These are phyloP conservation scores for Drosophila yooni DNA, from an alignment of 2,888 invertebrate genomes.

Conservation along the genomic window DNA sequence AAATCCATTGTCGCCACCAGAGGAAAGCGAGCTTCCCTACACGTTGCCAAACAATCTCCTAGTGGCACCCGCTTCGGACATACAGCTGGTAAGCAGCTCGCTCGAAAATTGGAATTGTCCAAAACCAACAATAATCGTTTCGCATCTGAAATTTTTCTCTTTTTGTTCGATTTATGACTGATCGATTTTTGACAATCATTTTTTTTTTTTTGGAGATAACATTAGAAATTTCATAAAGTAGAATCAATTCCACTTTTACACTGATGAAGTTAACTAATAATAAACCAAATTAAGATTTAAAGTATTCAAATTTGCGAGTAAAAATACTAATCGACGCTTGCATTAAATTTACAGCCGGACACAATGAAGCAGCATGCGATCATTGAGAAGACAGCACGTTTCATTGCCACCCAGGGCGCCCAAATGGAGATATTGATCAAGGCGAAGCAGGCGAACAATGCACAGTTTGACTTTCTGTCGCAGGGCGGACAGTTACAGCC, in stretches of 20 bases:
- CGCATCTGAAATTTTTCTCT: too few species aligned
- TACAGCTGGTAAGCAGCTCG: constrained; percentile 87
- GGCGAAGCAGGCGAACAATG: constrained; percentile 97
- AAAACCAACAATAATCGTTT: too few species aligned
- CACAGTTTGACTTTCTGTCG: constrained; percentile 96
- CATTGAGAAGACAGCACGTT: constrained; percentile 96
- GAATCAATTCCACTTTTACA: too few species aligned
- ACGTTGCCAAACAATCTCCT: constrained; percentile 90
- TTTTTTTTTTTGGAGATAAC: too few species aligned
- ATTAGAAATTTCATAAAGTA: too few species aligned
- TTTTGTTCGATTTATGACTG: too few species aligned
- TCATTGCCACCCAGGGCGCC: constrained; percentile 94
- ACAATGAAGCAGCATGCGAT: constrained; percentile 95
- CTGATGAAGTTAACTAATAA: too few species aligned
- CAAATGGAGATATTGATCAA: constrained; percentile 99
- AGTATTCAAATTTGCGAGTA: not conserved
- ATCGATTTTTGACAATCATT: too few species aligned
- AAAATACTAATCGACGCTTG: not conserved
- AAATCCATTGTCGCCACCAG: constrained; percentile 83
- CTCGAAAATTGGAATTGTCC: too few species aligned
- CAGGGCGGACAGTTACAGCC: constrained; percentile 93
- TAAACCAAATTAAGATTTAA: not conserved
- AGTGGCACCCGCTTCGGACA: constrained; percentile 89
- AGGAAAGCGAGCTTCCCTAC: constrained; percentile 91
- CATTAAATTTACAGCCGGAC: constrained; percentile 88